phyloP scores from a whole-genome alignment of 2,797 vertebrate species.

The Vipera latastei region DNA sequence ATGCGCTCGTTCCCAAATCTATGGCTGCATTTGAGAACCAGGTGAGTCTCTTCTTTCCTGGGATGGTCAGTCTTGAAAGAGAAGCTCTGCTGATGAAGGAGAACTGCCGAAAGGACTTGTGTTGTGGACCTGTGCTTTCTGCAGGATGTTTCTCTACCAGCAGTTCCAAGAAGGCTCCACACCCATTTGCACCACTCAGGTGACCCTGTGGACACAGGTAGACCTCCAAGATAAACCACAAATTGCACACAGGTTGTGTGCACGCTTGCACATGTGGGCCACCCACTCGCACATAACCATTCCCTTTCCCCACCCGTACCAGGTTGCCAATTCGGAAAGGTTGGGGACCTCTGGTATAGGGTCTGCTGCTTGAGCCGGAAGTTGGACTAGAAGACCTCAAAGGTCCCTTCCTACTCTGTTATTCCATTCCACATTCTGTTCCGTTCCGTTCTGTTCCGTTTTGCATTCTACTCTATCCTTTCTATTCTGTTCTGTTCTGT shows the following conservation, averaged over 20 bases:
- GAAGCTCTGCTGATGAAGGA: background rate
- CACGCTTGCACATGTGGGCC: too few relatives aligned
- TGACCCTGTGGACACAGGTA: too few relatives aligned
- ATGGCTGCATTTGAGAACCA: background rate
- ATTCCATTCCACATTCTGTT: too few relatives aligned
- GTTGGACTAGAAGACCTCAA: background rate
- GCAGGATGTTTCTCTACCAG: too few relatives aligned
- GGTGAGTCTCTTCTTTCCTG: background rate
- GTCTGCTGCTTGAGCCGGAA: background rate
- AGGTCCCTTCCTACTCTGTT: background rate
- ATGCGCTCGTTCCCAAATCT: background rate
- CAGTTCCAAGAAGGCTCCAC: too few relatives aligned
- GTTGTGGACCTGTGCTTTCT: background rate
- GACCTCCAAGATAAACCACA: too few relatives aligned
- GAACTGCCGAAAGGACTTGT: background rate
- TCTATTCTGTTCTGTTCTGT: too few relatives aligned
- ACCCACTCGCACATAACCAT: background rate
- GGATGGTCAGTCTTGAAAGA: background rate
- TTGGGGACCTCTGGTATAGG: background rate
- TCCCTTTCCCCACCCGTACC: rapidly evolving
- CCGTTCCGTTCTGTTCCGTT: too few relatives aligned
- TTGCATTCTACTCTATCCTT: too few relatives aligned
- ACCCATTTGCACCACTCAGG: too few relatives aligned
- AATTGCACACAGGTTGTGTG: too few relatives aligned
- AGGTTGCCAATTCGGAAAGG: background rate